Conservation (phyloP, 2,888 invertebrate species). For the Portevinia maculata region DNA sequence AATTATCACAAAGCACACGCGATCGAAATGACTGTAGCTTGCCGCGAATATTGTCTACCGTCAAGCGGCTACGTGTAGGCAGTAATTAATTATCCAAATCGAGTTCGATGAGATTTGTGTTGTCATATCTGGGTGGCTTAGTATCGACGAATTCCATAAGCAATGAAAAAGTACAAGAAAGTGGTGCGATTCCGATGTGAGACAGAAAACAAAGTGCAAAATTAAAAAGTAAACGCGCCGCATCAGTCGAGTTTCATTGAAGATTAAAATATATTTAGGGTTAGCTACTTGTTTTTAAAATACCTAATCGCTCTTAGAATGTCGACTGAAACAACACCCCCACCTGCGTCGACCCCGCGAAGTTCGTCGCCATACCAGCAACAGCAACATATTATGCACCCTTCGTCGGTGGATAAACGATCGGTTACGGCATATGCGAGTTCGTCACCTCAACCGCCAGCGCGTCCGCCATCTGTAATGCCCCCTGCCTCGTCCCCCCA, state of each 20-base stretch:
- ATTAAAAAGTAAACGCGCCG: constrained; percentile 28
- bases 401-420: constrained; percentile 49
- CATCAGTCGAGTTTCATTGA: constrained; percentile 17
- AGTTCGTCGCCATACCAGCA: constrained; percentile 58
- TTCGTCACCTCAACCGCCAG: constrained; percentile 63
- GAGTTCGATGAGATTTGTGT: constrained; percentile 56
- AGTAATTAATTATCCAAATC: constrained; percentile 41
- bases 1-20: constrained; percentile 56
- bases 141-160: constrained; percentile 29
- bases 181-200: constrained; percentile 65
- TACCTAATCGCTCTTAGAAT: constrained; percentile 55
- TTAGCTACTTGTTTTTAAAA: constrained; percentile 11
- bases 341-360: constrained; percentile 64
- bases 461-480: constrained; percentile 70
- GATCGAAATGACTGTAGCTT: constrained; percentile 65
- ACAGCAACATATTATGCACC: constrained; percentile 48
- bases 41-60: constrained; percentile 47
- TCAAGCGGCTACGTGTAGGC: constrained; percentile 25
- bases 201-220: constrained; percentile 55
- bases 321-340: constrained; percentile 77
- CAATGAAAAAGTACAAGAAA: constrained; percentile 68
- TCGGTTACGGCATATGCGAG: constrained; percentile 43
- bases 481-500: constrained; percentile 58
- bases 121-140: constrained; percentile 39
- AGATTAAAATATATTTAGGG: constrained; percentile 17